Evolutionary conservation across 2,888 invertebrate genomes (phyloP), one percentile per base, ranked within the genome.

Genomic region (Drosophila maculinotata): DNA sequence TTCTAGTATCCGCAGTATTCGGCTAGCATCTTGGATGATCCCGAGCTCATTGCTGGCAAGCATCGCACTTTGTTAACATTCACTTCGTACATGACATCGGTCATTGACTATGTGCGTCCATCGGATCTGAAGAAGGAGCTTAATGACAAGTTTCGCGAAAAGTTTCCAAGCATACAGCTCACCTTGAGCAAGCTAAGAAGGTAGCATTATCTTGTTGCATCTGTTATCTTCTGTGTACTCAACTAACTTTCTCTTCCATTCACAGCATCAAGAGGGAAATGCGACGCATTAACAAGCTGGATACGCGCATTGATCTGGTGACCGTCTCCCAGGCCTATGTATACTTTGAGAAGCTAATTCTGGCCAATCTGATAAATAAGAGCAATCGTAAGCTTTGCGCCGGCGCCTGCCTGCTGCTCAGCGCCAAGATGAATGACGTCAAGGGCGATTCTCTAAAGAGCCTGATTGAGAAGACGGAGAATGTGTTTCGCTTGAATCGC

Each of bases 291-390:
- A 97, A 96, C 1, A 96, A 96, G 91, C 93, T 95, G 85, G 97
- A 97, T 91, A 94, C 94, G 81, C 95, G 95, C 62, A 93, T 95
- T 59, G 99, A 99, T 92, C 92, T 98, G 63, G 93, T 98, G 66
- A 97, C 97, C 0, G 96, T 99, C 14, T 98, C 99, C 14, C 98
- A 98, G 91, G 97, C 98, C 0, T 99, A 98, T 90, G 99, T 99
- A n/a, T 99, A 98, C 92, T 99, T 99, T 92, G 99, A 99, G 91
- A 98, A 98, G 91, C 93, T 99, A 53, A 98, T 99, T 79, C 93
- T 98, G 48, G 96, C 96, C 75, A 96, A 96, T 89, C 93, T 98
- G 64, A 97, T 99, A 48, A 98, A 97, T 89, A 99, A 99, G 92
- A 95, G 95, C 89, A 99, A 99, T 90, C 94, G 99, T 41, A 99